Percentiles rank a stretch among this genome's conserved stretches.
These are phyloP conservation scores for Petrosia ficiformis DNA, from an alignment of 37 sponge, comb jelly and placozoan genomes.

Conservation along the genomic window DNA sequence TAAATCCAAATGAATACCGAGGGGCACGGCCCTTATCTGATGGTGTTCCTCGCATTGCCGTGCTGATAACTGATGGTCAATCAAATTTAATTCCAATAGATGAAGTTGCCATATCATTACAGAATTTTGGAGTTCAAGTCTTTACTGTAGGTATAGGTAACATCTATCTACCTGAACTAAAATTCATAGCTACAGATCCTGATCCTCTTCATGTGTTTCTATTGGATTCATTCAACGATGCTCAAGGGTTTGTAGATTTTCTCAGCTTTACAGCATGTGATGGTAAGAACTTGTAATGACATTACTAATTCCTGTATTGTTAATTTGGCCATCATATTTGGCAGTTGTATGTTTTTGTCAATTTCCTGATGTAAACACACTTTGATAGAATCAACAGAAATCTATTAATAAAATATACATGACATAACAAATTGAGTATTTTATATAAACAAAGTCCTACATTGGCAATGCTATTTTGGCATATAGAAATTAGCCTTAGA, in stretches of 20 bases:
- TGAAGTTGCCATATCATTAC: slow-evolving; percentile 29
- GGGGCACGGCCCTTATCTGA: slow-evolving; percentile 70
- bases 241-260: slow-evolving; percentile 67
- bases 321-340: not conserved
- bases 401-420: too few species aligned
- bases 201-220: slow-evolving; percentile 65
- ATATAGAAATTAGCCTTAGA: too few species aligned
- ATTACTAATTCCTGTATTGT: not conserved
- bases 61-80: slow-evolving; percentile 85
- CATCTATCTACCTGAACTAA: slow-evolving; percentile 68
- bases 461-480: too few species aligned
- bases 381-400: too few species aligned
- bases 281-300: too few species aligned
- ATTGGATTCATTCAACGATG: slow-evolving; percentile 65
- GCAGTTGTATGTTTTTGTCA: too few species aligned
- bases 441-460: too few species aligned
- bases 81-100: slow-evolving; percentile 60
- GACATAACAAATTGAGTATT: too few species aligned
- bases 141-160: slow-evolving; percentile 76
- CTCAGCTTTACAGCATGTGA: slow-evolving; percentile 80
- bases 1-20: slow-evolving; percentile 11
- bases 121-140: slow-evolving; percentile 64
- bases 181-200: slow-evolving; percentile 79
- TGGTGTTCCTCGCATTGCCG: slow-evolving; percentile 77
- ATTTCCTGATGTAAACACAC: too few species aligned